phyloP scores from a whole-genome alignment of 2,797 vertebrate species.

The Typhlichthys eigenmanni region DNA sequence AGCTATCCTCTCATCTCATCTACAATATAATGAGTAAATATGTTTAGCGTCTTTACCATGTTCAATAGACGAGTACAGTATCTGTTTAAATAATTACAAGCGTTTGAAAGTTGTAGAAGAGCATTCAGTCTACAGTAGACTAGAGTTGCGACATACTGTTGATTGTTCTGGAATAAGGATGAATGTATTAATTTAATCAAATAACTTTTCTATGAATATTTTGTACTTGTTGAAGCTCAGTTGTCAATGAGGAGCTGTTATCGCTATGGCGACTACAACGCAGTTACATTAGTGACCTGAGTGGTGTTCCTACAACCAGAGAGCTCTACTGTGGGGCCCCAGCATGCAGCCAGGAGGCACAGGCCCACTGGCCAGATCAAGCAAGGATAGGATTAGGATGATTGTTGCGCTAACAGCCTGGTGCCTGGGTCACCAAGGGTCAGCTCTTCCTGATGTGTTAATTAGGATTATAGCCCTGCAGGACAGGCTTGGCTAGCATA shows the following conservation, averaged over 20 bases:
- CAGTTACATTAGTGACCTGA: background rate
- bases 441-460: constrained; percentile 80
- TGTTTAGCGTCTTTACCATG: no score
- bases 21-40: background rate
- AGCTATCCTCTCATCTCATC: background rate
- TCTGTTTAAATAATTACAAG: no score
- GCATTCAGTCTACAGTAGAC: no score
- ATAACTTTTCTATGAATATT: no score
- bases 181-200: no score
- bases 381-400: constrained; percentile 73
- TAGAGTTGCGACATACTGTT: no score
- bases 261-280: no score
- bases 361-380: constrained; percentile 43
- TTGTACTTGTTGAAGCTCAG: no score
- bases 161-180: no score
- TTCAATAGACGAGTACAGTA: no score
- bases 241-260: no score
- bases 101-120: no score
- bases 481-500: constrained; percentile 69
- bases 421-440: constrained; percentile 77
- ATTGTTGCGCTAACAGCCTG: constrained; percentile 79
- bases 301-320: background rate
- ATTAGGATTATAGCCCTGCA: constrained; percentile 75
- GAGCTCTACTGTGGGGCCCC: constrained; percentile 16
- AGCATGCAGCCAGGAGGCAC: constrained; percentile 26